Base-by-base conservation (phyloP, 23 tunicate species). In the Styela clava region DNA sequence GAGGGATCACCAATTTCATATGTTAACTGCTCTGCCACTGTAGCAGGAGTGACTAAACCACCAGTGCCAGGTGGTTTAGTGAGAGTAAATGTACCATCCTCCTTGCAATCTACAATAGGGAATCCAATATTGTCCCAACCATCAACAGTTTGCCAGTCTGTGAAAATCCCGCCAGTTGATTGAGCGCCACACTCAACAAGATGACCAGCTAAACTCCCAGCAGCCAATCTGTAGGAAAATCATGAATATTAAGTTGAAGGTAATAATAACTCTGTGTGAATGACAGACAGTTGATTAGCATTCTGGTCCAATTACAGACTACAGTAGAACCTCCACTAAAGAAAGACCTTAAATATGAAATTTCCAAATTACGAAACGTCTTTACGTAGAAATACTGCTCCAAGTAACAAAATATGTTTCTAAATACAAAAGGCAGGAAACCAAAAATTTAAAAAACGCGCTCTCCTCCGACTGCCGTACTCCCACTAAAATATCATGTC, bases 101-200 rank as follows among this genome's bases (percentile, higher is more conserved):
- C 44, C 24, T 82, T 56, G 68, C 94, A 88, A 34, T 88, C 94
- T 2, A 95, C 99, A 16, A 94, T 89, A 3, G 99, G 99, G 64
- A 94, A 94, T 1, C 99, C 99, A 12, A 94, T 88, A 56, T 89
- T 89, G 2, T 89, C 90, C 99, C 99, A 94, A 20, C 74, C 91
- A 2, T 83, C 74, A 61, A 94, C 99, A 16, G 67, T 65, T 71
- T 80, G 79, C 99, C 99, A 94, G 34, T 94, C 99, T 12, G 99
- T 94, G 81, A 85, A 89, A 35, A 88, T 83, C 51, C 99, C 99
- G 3, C 99, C 99, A 52, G 99, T 94, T 9, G 88, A 78, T 52
- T 94, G 99, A 1, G 99, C 99, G 29, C 99, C 99, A 85, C 99
- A 94, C 71, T 94, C 99, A 3, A 94, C 74, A 34, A 94, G 67